Percentiles rank a stretch among this genome's conserved stretches.
Evolutionary conservation across 2,113 vertebrate genomes (phyloP).

Genomic region (Holacanthus passer): DNA sequence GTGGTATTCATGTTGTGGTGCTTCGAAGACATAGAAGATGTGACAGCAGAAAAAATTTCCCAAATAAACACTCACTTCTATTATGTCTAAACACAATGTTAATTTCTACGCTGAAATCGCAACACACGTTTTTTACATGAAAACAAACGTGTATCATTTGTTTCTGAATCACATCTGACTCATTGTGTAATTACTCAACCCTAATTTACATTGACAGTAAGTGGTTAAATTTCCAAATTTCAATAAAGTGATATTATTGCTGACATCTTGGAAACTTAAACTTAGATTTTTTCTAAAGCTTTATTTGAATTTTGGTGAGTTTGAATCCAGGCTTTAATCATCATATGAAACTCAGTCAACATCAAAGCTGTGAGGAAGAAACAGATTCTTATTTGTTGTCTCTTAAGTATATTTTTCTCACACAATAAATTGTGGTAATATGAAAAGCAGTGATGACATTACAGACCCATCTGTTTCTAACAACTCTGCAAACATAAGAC

Average conservation of each 20-base stretch:
- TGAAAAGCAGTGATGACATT: not conserved
- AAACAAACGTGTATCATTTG: not conserved
- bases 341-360: not conserved
- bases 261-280: conserved; percentile 28
- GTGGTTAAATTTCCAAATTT: not conserved
- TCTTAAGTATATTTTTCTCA: not conserved
- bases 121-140: not conserved
- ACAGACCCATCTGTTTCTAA: not conserved
- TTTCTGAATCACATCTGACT: not conserved
- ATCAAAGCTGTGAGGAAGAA: not conserved
- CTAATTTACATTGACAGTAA: not conserved
- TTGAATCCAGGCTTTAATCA: not conserved
- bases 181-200: not conserved
- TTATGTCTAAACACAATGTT: not conserved
- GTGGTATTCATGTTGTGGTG: not conserved
- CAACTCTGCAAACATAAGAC: not conserved
- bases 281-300: conserved; percentile 1
- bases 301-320: conserved; percentile 39
- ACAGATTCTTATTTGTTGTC: not conserved
- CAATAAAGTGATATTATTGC: not conserved
- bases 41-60: not conserved
- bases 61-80: not conserved
- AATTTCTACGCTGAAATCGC: not conserved
- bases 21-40: not conserved
- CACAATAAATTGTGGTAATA: not conserved